Evolutionary conservation across 2,113 vertebrate species (phyloP), one percentile per base, ranked within the genome.

Genomic region (Galbula dea): DNA sequence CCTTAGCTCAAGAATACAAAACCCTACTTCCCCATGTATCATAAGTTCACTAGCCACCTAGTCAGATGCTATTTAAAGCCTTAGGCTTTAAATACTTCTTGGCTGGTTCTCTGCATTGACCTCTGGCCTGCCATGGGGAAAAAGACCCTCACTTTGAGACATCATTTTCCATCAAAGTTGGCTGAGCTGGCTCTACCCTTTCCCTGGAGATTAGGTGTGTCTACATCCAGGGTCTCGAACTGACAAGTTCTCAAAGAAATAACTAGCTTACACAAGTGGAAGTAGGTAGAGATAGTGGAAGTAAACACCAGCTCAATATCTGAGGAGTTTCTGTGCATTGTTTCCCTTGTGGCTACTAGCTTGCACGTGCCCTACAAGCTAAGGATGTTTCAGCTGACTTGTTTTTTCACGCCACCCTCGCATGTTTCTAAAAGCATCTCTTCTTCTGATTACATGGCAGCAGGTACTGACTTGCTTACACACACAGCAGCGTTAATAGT

Each of bases 351-450:
- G 46, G 54, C 79, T 91, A 21, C 71, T 58, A 83, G 55, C 41
- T 34, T 52, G 89, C 71, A 37, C 81, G 58, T 89, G 66, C 58
- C 71, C 75, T 76, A 48, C 66, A 80, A 89, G 58, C 77, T 51
- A 57, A 54, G 59, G 77, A 68, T 82, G 69, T 71, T 93, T 84
- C 78, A 85, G 82, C 63, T 86, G 75, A 94, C 75, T 90, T 54
- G 82, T 76, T 87, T 80, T 83, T 78, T 91, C 82, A 71, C 21
- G 48, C 87, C 89, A 92, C 82, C 85, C 75, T 94, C 17, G 0
- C 89, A 69, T n/a, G 76, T 71, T 93, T 91, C 89, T 91, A 88
- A 94, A 96, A 94, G 55, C 81, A 80, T 78, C 84, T 83, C 68
- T 77, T 39, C 51, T 84, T 87, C 66, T 81, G 87, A 62, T 89